Evolutionary conservation across 2,113 vertebrate genomes (phyloP).

Genomic region (Clarias macrocephalus): DNA sequence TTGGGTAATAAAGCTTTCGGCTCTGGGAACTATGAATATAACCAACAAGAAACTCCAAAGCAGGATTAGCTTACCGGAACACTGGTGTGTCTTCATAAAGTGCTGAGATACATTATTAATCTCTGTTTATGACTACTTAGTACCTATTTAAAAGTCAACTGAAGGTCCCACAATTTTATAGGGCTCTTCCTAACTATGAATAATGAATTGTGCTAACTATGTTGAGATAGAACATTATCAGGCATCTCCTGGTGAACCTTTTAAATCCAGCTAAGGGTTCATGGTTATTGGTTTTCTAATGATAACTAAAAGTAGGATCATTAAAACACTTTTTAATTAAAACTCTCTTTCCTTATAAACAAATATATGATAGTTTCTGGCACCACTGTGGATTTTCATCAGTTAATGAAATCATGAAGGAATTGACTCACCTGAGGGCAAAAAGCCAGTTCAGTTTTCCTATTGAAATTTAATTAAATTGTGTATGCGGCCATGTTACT

Average conservation of each 20-base stretch:
- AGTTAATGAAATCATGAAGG: conserved; percentile 62
- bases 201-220: conserved; percentile 31
- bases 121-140: background rate
- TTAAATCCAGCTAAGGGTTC: background rate
- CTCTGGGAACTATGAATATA: background rate
- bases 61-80: background rate
- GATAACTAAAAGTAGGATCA: background rate
- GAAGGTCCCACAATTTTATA: background rate
- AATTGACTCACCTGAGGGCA: conserved; percentile 52
- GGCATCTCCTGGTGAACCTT: background rate
- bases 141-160: conserved; percentile 16
- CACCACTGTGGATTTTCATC: conserved; percentile 26
- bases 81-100: conserved; percentile 1
- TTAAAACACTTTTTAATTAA: background rate
- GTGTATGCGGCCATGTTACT: conserved; percentile 45
- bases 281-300: background rate
- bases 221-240: background rate
- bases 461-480: conserved; percentile 67
- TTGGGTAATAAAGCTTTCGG: too few species aligned
- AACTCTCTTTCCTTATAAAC: background rate
- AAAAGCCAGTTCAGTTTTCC: conserved; percentile 61
- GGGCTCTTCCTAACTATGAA: conserved; percentile 28
- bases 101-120: background rate
- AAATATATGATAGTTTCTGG: conserved; percentile 42
- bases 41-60: background rate